Percentiles rank a stretch among this genome's conserved stretches.
phyloP scores from a whole-genome alignment of 2,797 vertebrate genomes.

The Delichon dasypus region DNA sequence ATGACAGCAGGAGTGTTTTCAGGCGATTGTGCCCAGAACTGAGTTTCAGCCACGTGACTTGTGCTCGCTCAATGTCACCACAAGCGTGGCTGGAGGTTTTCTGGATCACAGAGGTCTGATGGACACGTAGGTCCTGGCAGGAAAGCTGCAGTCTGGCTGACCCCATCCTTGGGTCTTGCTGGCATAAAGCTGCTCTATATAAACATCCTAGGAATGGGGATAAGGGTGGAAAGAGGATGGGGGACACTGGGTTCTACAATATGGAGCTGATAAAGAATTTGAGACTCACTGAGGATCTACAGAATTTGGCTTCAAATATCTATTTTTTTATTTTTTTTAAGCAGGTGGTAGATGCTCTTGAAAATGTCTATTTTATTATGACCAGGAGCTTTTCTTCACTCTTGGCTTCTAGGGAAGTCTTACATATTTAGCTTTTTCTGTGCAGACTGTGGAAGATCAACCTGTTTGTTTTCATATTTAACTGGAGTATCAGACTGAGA shows the following conservation, averaged over 20 bases:
- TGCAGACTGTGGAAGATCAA: slow-evolving; percentile 9
- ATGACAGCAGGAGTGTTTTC: neutral
- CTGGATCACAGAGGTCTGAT: neutral
- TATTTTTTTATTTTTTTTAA: neutral
- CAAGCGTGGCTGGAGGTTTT: neutral
- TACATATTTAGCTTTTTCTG: slow-evolving; percentile 7
- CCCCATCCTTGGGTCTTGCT: neutral
- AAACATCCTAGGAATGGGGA: neutral
- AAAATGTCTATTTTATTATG: neutral
- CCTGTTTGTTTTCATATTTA: neutral
- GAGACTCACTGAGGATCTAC: neutral
- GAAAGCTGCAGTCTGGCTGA: neutral
- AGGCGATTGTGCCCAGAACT: neutral
- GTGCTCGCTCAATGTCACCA: accelerated
- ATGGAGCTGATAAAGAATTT: neutral
- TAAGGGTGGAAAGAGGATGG: neutral
- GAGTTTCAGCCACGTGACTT: neutral
- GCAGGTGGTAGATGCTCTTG: neutral
- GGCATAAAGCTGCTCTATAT: neutral
- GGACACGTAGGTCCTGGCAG: neutral
- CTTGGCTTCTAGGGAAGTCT: neutral
- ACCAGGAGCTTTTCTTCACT: slow-evolving; percentile 13
- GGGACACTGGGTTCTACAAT: accelerated
- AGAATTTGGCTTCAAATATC: neutral
- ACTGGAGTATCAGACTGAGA: slow-evolving; percentile 16